These are phyloP conservation scores for Lymantria dispar DNA, from an alignment of 2,888 invertebrate species.

Conservation along the genomic window DNA sequence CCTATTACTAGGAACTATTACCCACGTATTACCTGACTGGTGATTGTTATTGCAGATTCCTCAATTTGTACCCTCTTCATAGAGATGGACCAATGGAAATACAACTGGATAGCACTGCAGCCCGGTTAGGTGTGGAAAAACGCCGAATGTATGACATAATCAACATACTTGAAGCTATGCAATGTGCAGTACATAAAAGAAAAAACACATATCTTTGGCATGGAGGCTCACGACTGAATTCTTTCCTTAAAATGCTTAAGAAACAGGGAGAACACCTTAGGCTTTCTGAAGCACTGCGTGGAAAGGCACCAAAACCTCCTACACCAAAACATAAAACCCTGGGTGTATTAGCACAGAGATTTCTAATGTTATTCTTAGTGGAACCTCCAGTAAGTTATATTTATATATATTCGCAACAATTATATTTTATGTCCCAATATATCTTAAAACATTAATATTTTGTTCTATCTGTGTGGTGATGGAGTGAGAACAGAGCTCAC, in stretches of 20 bases:
- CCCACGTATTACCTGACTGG: neutral
- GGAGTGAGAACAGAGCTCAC: no score
- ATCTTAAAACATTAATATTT: no score
- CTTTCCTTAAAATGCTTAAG: slow-evolving; percentile 84
- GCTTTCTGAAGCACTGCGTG: slow-evolving; percentile 77
- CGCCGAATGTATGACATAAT: slow-evolving; percentile 88
- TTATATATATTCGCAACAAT: no score
- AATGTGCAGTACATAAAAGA: slow-evolving; percentile 85
- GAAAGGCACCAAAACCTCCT: slow-evolving; percentile 70
- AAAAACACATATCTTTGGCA: slow-evolving; percentile 88
- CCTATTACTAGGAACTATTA: neutral
- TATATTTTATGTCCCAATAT: neutral
- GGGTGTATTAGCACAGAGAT: slow-evolving; percentile 86
- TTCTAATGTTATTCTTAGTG: slow-evolving; percentile 87
- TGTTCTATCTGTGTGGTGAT: no score
- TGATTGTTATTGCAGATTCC: slow-evolving; percentile 66
- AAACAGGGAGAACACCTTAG: slow-evolving; percentile 80
- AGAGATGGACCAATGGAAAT: slow-evolving; percentile 79
- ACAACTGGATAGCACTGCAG: slow-evolving; percentile 85
- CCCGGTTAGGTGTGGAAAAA: slow-evolving; percentile 84
- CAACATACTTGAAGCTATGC: slow-evolving; percentile 87
- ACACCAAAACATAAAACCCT: slow-evolving; percentile 85
- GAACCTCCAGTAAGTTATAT: slow-evolving; percentile 80
- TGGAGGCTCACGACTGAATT: slow-evolving; percentile 83
- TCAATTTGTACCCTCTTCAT: slow-evolving; percentile 79